These are phyloP conservation scores for Lochmaea crataegi DNA, from an alignment of 2,888 invertebrate species.

Conservation along the genomic window DNA sequence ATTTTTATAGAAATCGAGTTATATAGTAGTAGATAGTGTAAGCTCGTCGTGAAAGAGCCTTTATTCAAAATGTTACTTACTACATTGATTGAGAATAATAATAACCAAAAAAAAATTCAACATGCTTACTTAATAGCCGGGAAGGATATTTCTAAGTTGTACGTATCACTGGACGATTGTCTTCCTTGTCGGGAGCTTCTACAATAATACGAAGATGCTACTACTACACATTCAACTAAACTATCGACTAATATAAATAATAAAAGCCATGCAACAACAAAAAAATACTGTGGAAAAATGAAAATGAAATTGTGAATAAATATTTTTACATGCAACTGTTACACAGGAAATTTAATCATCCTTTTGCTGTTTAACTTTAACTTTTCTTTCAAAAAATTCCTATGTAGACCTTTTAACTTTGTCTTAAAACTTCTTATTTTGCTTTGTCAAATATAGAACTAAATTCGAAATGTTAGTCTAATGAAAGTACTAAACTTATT, in stretches of 20 bases:
- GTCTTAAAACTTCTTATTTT: too few relatives aligned
- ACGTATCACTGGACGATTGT: constrained; percentile 90
- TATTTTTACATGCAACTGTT: not conserved
- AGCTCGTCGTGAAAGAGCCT: too few relatives aligned
- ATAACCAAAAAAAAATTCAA: constrained; percentile 28
- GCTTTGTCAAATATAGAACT: too few relatives aligned
- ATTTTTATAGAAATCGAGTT: too few relatives aligned
- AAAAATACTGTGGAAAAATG: constrained; percentile 8
- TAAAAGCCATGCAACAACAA: constrained; percentile 46
- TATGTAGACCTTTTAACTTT: too few relatives aligned
- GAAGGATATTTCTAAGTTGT: constrained; percentile 92
- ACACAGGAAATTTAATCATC: too few relatives aligned
- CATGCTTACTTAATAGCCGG: constrained; percentile 88
- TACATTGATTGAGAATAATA: not conserved
- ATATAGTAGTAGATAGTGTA: too few relatives aligned
- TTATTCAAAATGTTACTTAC: too few relatives aligned
- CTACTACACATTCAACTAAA: constrained; percentile 57
- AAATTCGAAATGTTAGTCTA: not conserved
- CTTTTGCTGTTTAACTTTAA: too few relatives aligned
- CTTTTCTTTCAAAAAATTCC: too few relatives aligned
- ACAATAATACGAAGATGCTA: constrained; percentile 66
- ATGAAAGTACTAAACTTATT: not conserved
- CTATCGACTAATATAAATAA: constrained; percentile 40
- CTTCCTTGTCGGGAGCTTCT: constrained; percentile 84
- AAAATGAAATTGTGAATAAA: not conserved